phyloP scores from a whole-genome alignment of 2,113 vertebrate species.

The Paratilapia polleni region DNA sequence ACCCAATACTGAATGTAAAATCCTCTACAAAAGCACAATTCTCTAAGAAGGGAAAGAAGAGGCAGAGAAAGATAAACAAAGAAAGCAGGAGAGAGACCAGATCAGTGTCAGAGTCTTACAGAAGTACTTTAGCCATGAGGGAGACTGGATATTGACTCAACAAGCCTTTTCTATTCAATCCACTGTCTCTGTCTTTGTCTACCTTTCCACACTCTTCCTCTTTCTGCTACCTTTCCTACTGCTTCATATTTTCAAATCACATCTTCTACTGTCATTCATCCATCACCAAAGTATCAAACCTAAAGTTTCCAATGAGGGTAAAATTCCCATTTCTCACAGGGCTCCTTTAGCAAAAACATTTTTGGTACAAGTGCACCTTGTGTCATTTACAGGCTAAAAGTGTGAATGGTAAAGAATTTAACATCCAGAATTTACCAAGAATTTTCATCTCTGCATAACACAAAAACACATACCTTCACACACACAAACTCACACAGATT shows the following conservation, averaged over 20 bases:
- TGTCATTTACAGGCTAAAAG: background rate
- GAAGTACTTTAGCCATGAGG: slow-evolving; percentile 50
- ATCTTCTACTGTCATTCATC: slow-evolving; percentile 25
- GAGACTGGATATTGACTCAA: slow-evolving; percentile 56
- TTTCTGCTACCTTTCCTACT: slow-evolving; percentile 8
- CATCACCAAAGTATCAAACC: slow-evolving; percentile 18
- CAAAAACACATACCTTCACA: background rate
- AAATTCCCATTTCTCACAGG: background rate
- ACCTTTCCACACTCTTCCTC: background rate
- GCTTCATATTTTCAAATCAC: slow-evolving; percentile 23
- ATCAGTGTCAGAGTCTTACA: slow-evolving; percentile 46
- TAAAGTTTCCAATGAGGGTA: background rate
- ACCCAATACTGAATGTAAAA: background rate
- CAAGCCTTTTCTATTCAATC: slow-evolving; percentile 43
- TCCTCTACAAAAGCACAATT: background rate
- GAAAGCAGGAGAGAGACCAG: slow-evolving; percentile 20
- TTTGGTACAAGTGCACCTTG: background rate
- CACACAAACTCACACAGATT: background rate
- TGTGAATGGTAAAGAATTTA: background rate
- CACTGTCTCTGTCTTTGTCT: slow-evolving; percentile 13
- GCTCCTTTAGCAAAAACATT: background rate
- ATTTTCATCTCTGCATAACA: background rate
- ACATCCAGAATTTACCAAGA: too few species aligned
- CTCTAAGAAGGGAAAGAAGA: background rate
- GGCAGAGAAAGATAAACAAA: slow-evolving; percentile 30